Percentiles rank a stretch among this genome's conserved stretches.
These are phyloP conservation scores for Drosophila cognata DNA, from an alignment of 2,888 invertebrate species.

Conservation along the genomic window DNA sequence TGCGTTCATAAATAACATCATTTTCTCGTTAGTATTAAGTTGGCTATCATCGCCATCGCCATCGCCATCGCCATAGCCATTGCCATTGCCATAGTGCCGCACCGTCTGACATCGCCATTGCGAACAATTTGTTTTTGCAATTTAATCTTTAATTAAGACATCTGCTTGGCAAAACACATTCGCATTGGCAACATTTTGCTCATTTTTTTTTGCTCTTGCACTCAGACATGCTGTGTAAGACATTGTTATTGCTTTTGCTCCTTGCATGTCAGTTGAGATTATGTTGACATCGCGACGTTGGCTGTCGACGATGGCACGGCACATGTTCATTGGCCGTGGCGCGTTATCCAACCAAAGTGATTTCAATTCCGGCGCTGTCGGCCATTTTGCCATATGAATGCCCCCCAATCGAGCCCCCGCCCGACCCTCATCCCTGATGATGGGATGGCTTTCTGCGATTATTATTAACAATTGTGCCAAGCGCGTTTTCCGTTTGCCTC, in stretches of 20 bases:
- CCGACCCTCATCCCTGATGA: not conserved
- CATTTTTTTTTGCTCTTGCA: not conserved
- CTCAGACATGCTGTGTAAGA: constrained; percentile 2
- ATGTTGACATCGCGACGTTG: constrained; percentile 17
- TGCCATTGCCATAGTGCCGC: not conserved
- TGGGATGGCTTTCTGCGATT: constrained; percentile 36
- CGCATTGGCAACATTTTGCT: constrained; percentile 20
- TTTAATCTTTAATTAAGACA: constrained; percentile 59
- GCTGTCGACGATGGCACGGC: constrained; percentile 50
- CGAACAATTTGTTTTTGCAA: constrained; percentile 49
- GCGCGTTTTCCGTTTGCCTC: constrained; percentile 52
- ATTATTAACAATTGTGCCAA: constrained; percentile 65
- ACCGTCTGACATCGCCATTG: constrained; percentile 18
- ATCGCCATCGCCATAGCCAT: not conserved
- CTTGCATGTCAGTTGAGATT: constrained; percentile 44
- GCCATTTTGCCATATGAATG: constrained; percentile 60
- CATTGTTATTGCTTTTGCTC: constrained; percentile 10
- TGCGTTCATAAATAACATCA: constrained; percentile 8
- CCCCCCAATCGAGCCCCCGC: not conserved
- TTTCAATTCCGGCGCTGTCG: constrained; percentile 66
- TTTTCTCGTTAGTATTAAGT: constrained; percentile 3
- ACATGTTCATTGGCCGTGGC: constrained; percentile 74
- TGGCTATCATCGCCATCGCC: not conserved
- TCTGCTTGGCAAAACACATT: constrained; percentile 20
- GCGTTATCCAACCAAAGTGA: constrained; percentile 63